These are phyloP conservation scores for Spilarctia lutea DNA, from an alignment of 2,888 invertebrate species.

Conservation along the genomic window DNA sequence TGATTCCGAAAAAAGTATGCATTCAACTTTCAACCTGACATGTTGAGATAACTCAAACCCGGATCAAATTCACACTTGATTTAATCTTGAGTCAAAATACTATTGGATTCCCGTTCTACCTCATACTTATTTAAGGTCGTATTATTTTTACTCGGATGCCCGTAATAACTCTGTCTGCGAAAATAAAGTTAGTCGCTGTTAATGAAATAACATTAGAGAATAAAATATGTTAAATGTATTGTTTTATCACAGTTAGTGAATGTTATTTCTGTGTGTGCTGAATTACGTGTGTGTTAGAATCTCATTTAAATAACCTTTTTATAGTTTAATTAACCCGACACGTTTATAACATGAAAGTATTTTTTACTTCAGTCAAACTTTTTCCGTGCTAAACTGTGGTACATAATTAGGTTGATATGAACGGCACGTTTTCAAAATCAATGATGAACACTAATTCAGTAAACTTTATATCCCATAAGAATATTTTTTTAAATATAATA, in stretches of 20 bases:
- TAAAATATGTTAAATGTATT: conserved; percentile 11
- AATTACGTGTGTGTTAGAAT: background rate
- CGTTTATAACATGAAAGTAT: background rate
- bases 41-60: conserved; percentile 60
- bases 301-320: background rate
- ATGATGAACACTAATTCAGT: background rate
- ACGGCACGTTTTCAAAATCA: background rate
- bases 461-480: background rate
- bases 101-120: conserved; percentile 45
- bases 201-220: conserved; percentile 35
- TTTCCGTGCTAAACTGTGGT: background rate
- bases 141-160: conserved; percentile 55
- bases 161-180: conserved; percentile 41
- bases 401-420: background rate
- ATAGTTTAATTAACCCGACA: background rate
- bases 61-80: conserved; percentile 66
- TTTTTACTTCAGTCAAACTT: background rate
- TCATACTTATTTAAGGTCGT: conserved; percentile 54
- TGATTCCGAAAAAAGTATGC: conserved; percentile 56
- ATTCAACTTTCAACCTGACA: conserved; percentile 48
- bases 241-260: conserved; percentile 6
- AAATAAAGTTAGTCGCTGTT: conserved; percentile 35
- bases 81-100: conserved; percentile 65
- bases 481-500: too few relatives aligned
- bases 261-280: background rate